Evolutionary conservation across 2,888 invertebrate genomes (phyloP), one percentile per base, ranked within the genome.

Genomic region (Drosophila ezoana): DNA sequence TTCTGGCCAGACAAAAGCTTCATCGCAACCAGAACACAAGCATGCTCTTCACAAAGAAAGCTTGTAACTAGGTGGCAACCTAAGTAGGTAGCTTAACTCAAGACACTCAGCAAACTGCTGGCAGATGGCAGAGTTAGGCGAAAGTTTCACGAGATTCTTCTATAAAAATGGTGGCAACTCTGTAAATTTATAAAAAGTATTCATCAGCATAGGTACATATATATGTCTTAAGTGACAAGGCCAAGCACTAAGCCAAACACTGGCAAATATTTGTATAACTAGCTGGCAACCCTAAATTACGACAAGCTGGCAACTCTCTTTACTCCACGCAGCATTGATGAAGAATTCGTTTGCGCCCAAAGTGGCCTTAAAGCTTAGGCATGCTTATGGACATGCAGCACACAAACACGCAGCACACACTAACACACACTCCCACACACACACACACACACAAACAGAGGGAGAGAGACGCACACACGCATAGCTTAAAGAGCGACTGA

Each of bases 401-500:
- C 35, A 40, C 14, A n/a, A n/a, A n/a, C n/a, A n/a, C 54, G 38
- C 43, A 13, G 16, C 14, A 33, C 35, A 40, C 14, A n/a, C n/a
- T n/a, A n/a, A n/a, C n/a, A 53, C 35, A 33, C 14, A 20, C 23
- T 23, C 11, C n/a, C 38, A 49, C 44, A 14, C 32, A 18, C 32
- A 33, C 40, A 56, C 35, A 5, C 33, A 35, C 20, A 32, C 38
- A 4, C 18, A 37, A 6, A 14, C 28, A 71, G 48, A 51, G 23
- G 14, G 4, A 32, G 23, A 32, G 6, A 32, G 4, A 10, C 23
- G 11, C 32, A 35, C 37, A 56, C 38, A 37, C 37, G 44, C 28
- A 53, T 9, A 48, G 35, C 16, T 28, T 38, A 64, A 33, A 47
- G 23, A 51, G 33, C 32, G 32, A 53, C 66, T 80, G 76, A 82